These are phyloP conservation scores for Erythrolamprus reginae DNA, from an alignment of 2,113 vertebrate genomes.

Conservation along the genomic window DNA sequence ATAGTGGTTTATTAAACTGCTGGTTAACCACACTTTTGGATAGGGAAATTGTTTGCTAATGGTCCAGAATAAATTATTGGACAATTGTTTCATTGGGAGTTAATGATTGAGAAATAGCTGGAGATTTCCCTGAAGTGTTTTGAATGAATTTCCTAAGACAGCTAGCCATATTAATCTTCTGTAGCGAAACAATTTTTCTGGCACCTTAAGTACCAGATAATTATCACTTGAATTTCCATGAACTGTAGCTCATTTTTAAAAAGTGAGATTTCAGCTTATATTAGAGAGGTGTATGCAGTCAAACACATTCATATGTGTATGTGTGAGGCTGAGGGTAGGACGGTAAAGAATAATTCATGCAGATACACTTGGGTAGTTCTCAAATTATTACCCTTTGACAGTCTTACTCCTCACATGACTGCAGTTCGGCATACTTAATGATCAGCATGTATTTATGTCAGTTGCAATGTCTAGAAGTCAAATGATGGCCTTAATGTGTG, in stretches of 20 bases:
- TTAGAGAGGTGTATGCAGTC: neutral
- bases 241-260: neutral
- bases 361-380: neutral
- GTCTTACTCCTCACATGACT: neutral
- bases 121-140: neutral
- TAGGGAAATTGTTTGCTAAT: neutral
- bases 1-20: neutral
- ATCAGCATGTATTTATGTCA: neutral
- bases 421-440: neutral
- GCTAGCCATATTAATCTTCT: neutral
- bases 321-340: neutral
- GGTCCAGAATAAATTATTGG: neutral
- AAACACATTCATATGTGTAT: neutral
- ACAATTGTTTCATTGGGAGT: neutral
- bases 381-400: neutral
- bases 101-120: neutral
- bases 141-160: neutral
- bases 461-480: neutral
- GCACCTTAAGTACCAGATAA: neutral
- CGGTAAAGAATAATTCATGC: neutral
- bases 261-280: neutral
- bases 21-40: neutral
- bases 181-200: neutral
- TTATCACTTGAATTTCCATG: neutral
- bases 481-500: neutral